Percentiles rank a stretch among this genome's conserved stretches.
Conservation (phyloP, 1,140 invertebrate genomes). For the Drosophila serrata region DNA sequence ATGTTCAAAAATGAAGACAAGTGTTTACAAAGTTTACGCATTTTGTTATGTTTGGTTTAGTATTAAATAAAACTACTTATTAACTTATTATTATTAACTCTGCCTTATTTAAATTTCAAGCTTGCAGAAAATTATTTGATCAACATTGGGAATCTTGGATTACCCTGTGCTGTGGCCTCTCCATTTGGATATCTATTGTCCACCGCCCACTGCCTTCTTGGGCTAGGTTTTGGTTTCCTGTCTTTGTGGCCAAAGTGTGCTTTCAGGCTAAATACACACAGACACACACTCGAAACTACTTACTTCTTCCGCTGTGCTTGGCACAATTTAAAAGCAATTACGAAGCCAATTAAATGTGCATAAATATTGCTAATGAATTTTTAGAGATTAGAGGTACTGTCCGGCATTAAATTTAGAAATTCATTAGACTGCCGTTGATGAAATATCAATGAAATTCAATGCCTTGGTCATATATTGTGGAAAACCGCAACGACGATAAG, state of each 20-base stretch:
- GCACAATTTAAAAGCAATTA: slow-evolving; percentile 68
- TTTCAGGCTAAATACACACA: slow-evolving; percentile 45
- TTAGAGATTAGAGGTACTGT: slow-evolving; percentile 18
- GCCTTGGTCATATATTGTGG: slow-evolving; percentile 11
- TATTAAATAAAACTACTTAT: background rate
- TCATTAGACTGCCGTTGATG: background rate
- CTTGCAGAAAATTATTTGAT: too few relatives aligned
- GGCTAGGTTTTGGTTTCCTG: slow-evolving; percentile 60
- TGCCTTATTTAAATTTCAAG: background rate
- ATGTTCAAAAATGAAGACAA: too few relatives aligned
- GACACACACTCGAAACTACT: slow-evolving; percentile 5
- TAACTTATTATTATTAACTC: background rate
- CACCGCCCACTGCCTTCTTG: slow-evolving; percentile 63
- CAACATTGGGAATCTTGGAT: background rate
- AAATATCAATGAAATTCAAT: background rate
- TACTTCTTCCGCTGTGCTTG: slow-evolving; percentile 44
- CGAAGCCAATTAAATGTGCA: slow-evolving; percentile 67
- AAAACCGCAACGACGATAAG: slow-evolving; percentile 1
- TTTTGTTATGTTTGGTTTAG: too few relatives aligned
- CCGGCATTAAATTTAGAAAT: slow-evolving; percentile 3
- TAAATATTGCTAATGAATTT: slow-evolving; percentile 75
- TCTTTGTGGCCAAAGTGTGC: slow-evolving; percentile 53
- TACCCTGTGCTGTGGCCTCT: background rate
- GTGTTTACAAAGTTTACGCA: too few relatives aligned
- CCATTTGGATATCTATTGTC: slow-evolving; percentile 18